These are phyloP conservation scores for Carposina sasakii DNA, from an alignment of 1,140 invertebrate species.

Conservation along the genomic window DNA sequence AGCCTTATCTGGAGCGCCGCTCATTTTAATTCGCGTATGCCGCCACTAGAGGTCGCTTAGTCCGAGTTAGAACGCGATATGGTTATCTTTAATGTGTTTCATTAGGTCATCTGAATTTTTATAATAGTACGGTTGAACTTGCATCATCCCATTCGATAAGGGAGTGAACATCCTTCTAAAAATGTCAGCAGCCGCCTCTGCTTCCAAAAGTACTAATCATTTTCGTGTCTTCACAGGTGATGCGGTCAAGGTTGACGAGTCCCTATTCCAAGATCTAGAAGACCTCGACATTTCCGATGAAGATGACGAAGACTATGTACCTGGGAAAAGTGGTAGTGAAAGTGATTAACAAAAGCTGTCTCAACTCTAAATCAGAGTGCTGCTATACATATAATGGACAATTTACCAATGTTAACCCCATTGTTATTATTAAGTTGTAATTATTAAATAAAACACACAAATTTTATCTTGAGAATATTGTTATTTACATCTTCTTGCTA, in stretches of 20 bases:
- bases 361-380: neutral
- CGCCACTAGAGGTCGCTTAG: too few species aligned
- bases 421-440: constrained; percentile 28
- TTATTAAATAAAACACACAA: constrained; percentile 37
- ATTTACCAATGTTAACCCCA: constrained; percentile 17
- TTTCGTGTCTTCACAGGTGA: constrained; percentile 77
- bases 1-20: too few species aligned
- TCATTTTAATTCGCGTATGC: too few species aligned
- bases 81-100: too few species aligned
- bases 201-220: too few species aligned
- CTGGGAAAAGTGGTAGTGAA: constrained; percentile 62
- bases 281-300: constrained; percentile 89
- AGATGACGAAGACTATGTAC: constrained; percentile 76
- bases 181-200: too few species aligned
- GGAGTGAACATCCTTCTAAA: too few species aligned
- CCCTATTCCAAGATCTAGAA: constrained; percentile 93
- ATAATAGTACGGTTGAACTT: too few species aligned
- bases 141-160: too few species aligned
- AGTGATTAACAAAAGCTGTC: constrained; percentile 42
- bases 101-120: too few species aligned
- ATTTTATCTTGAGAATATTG: constrained; percentile 60
- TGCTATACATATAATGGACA: neutral
- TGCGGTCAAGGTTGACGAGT: constrained; percentile 94
- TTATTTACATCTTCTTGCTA: constrained; percentile 61
- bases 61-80: too few species aligned